Conservation (phyloP, 2,797 vertebrate genomes). For the Coregonus ussuriensis region DNA sequence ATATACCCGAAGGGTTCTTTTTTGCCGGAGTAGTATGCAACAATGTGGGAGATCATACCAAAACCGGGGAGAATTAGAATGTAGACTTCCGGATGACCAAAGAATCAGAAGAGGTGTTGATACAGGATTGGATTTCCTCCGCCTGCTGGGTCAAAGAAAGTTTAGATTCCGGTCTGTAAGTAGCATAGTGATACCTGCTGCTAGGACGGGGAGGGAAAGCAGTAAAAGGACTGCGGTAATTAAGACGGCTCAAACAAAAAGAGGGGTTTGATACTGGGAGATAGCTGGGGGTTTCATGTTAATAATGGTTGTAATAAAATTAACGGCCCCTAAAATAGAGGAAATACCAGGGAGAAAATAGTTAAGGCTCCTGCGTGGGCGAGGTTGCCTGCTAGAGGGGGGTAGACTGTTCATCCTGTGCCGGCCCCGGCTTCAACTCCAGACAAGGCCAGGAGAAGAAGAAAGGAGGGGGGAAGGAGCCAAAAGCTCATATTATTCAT, state of each 20-base stretch:
- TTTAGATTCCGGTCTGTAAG: slow-evolving; percentile 43
- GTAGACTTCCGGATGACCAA: slow-evolving; percentile 34
- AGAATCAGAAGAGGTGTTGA: slow-evolving; percentile 52
- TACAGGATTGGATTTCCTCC: slow-evolving; percentile 22
- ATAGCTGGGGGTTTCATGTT: slow-evolving; percentile 58
- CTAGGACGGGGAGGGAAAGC: background rate
- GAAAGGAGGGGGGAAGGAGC: slow-evolving; percentile 40
- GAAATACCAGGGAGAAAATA: slow-evolving; percentile 54
- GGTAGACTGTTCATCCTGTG: slow-evolving; percentile 55
- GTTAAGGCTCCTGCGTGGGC: slow-evolving; percentile 46
- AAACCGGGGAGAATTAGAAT: slow-evolving; percentile 23
- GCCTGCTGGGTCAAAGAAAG: slow-evolving; percentile 36
- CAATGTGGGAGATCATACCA: slow-evolving; percentile 27
- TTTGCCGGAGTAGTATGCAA: slow-evolving; percentile 42
- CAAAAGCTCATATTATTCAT: slow-evolving; percentile 66
- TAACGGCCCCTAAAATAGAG: too few relatives aligned
- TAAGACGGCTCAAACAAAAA: slow-evolving; percentile 46
- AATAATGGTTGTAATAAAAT: slow-evolving; percentile 32
- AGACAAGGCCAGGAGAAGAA: background rate
- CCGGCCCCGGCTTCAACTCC: slow-evolving; percentile 46
- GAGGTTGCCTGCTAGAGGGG: slow-evolving; percentile 16
- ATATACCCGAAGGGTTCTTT: slow-evolving; percentile 59
- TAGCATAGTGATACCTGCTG: slow-evolving; percentile 16
- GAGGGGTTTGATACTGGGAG: slow-evolving; percentile 40
- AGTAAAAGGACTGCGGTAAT: slow-evolving; percentile 20